Evolutionary conservation across 2,888 invertebrate species (phyloP), one percentile per base, ranked within the genome.

Genomic region (Drosophila subsilvestris): DNA sequence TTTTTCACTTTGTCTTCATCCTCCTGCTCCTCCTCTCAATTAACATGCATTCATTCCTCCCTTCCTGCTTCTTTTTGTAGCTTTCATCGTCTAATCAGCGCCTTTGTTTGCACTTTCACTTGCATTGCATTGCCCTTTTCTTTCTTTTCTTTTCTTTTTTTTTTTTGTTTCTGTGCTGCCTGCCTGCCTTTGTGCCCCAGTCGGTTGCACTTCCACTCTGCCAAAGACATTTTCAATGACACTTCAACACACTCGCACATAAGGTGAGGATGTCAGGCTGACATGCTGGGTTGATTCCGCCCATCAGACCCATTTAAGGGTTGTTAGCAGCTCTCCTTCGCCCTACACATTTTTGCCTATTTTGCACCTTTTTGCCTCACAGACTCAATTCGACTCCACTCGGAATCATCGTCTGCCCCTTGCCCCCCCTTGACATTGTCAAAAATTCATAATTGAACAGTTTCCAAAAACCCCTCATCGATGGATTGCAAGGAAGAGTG

Each of bases 401-500:
- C 25, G 37, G 14, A 37, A 14, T 37, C 37, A 37, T n/a, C n/a
- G n/a, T n/a, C n/a, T n/a, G n/a, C 37, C 5, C 5, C 27, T 32
- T 50, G 54, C 50, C 49, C 10, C 18, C 45, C 43, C 42, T 48
- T 50, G 78, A 73, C 83, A 85, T 87, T 85, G 85, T 83, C 85
- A 82, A 84, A 83, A 85, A 71, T 83, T 85, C 85, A 85, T 87
- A 80, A 87, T 86, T 87, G 86, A 85, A 83, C 86, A 87, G 80
- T 78, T 85, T 75, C 51, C n/a, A 22, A 54, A 55, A 55, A 57
- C 62, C 37, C 37, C 37, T 2, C 29, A 49, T 55, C 48, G 51
- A 45, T 51, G 62, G 47, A 44, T n/a, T n/a, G n/a, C n/a, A n/a
- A n/a, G n/a, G n/a, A n/a, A n/a, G n/a, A n/a, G n/a, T n/a, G n/a